phyloP scores from a whole-genome alignment of 2,797 vertebrate genomes.

The Ctenopoma multispine region DNA sequence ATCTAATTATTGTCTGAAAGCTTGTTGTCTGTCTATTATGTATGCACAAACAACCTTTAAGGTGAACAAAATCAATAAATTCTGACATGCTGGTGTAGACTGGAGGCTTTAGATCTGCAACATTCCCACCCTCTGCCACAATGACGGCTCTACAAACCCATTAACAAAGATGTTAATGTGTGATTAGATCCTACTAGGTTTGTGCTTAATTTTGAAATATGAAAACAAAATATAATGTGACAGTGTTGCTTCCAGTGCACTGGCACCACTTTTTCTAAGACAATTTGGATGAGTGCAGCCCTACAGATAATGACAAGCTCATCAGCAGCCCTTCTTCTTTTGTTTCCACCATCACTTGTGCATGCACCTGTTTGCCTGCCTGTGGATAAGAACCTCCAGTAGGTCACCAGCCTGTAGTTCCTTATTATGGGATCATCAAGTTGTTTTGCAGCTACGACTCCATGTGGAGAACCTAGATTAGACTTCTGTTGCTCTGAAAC shows the following conservation, averaged over 20 bases:
- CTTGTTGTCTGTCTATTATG: slow-evolving; percentile 34
- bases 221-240: neutral
- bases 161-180: slow-evolving; percentile 18
- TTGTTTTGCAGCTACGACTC: neutral
- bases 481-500: slow-evolving; percentile 12
- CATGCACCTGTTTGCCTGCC: neutral
- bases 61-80: slow-evolving; percentile 34
- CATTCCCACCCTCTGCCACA: neutral
- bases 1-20: slow-evolving; percentile 16
- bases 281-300: neutral
- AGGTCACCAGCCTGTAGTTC: neutral
- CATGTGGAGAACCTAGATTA: neutral
- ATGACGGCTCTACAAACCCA: neutral
- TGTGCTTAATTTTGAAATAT: slow-evolving; percentile 9
- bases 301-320: slow-evolving; percentile 1
- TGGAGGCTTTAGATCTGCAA: slow-evolving; percentile 18
- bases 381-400: neutral
- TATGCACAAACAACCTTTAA: slow-evolving; percentile 41
- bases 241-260: neutral
- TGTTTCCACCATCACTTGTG: neutral
- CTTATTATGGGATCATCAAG: neutral
- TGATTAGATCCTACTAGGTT: neutral
- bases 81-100: slow-evolving; percentile 14
- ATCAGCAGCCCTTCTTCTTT: slow-evolving; percentile 2
- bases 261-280: neutral